A percentile compares a stretch with the other conserved stretches of the same genome.
These are phyloP conservation scores for Telmatherina bonti DNA, from an alignment of 2,797 vertebrate genomes.

Conservation along the genomic window DNA sequence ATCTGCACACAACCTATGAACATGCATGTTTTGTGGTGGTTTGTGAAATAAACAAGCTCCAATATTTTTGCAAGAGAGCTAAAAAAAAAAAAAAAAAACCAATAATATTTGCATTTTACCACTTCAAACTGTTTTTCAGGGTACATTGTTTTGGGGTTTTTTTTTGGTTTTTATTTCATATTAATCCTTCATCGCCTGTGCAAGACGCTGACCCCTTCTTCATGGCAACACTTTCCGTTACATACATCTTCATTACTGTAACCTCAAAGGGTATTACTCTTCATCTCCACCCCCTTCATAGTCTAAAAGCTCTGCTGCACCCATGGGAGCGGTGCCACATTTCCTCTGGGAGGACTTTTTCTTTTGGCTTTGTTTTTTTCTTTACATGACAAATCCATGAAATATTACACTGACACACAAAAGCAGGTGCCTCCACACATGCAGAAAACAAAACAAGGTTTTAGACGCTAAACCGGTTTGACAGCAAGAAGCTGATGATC, in stretches of 20 bases:
- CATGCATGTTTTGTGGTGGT: not conserved
- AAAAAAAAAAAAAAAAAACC: too few relatives aligned
- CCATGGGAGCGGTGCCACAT: conserved; percentile 12
- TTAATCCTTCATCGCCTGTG: conserved; percentile 1
- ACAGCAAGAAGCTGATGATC: conserved; percentile 30
- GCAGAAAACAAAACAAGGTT: conserved; percentile 46
- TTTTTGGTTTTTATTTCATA: conserved; percentile 7
- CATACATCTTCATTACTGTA: conserved; percentile 42
- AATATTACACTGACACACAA: conserved; percentile 54
- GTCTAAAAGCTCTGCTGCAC: conserved; percentile 46
- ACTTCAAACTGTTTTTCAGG: conserved; percentile 3
- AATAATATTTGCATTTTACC: not conserved
- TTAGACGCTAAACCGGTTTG: conserved; percentile 47
- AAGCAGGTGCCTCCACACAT: conserved; percentile 41
- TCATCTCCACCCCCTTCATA: conserved; percentile 37
- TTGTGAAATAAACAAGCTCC: not conserved
- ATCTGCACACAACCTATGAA: not conserved
- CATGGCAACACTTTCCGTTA: conserved; percentile 31
- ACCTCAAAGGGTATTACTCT: conserved; percentile 56
- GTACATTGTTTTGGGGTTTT: not conserved
- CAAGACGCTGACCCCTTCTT: conserved; percentile 4
- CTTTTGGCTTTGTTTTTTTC: conserved; percentile 23
- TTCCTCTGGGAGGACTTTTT: conserved; percentile 27
- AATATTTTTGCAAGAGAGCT: not conserved
- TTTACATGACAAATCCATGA: conserved; percentile 57